A percentile compares a stretch with the other conserved stretches of the same genome.
Conservation (phyloP, 2,797 vertebrate species). For the Poeciliopsis gracilis region DNA sequence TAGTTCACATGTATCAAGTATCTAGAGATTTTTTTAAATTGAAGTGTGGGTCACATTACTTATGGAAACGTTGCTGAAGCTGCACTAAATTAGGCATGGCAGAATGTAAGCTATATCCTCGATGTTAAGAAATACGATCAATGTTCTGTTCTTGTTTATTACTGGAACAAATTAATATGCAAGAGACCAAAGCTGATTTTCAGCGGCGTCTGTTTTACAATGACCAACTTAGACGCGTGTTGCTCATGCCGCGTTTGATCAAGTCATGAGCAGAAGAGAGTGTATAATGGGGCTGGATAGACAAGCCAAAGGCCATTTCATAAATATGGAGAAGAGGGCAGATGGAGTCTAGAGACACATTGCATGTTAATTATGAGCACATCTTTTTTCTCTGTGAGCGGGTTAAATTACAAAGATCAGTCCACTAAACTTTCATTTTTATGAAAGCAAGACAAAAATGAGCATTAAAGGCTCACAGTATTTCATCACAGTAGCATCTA, state of each 20-base stretch:
- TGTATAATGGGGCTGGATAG: background rate
- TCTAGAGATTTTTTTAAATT: background rate
- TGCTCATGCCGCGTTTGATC: constrained; percentile 29
- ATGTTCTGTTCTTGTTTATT: background rate
- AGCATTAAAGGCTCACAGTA: background rate
- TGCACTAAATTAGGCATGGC: background rate
- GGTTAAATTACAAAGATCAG: background rate
- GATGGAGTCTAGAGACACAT: constrained; percentile 43
- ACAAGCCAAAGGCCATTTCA: constrained; percentile 33
- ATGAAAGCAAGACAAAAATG: background rate
- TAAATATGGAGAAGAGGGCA: constrained; percentile 59
- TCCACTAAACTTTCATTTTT: background rate
- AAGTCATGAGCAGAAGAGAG: constrained; percentile 16
- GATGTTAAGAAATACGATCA: background rate
- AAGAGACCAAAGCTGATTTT: background rate
- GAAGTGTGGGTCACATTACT: background rate
- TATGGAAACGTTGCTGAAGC: background rate
- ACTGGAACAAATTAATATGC: constrained; percentile 20
- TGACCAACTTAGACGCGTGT: background rate
- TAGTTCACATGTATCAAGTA: too few relatives aligned
- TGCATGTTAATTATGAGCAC: constrained; percentile 40
- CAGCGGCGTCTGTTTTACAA: constrained; percentile 37
- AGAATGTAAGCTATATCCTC: background rate
- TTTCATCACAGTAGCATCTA: background rate
- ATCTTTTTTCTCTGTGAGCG: background rate